These are phyloP conservation scores for Chymomyza procnemis DNA, from an alignment of 2,888 invertebrate species.

Conservation along the genomic window DNA sequence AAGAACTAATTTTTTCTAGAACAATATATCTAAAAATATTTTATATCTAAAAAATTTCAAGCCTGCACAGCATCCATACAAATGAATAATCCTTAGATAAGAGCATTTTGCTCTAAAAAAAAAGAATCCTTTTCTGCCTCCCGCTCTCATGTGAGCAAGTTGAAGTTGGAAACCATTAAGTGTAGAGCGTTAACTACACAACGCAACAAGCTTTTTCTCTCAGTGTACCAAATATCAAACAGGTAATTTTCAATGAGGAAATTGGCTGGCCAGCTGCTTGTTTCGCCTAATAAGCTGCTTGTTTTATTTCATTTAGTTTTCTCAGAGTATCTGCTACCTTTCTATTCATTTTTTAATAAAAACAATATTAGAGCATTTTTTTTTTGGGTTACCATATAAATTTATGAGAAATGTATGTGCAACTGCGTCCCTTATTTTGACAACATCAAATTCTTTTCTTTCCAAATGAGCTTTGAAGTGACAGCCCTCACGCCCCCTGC, in stretches of 20 bases:
- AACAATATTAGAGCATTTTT: neutral
- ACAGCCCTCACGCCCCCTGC: neutral
- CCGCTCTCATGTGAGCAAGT: too few species aligned
- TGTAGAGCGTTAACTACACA: too few species aligned
- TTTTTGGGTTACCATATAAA: neutral
- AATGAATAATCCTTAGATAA: too few species aligned
- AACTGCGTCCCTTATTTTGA: too few species aligned
- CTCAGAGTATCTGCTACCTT: constrained; percentile 16
- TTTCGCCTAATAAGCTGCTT: constrained; percentile 4
- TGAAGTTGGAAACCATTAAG: too few species aligned
- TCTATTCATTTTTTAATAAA: neutral
- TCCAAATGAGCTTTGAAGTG: neutral
- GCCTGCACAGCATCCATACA: too few species aligned
- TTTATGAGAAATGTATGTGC: constrained; percentile 2
- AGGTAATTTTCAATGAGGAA: constrained; percentile 2
- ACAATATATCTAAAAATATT: too few species aligned
- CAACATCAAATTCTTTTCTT: constrained; percentile 10
- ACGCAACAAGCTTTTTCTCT: too few species aligned
- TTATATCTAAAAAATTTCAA: too few species aligned
- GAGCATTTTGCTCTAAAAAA: too few species aligned
- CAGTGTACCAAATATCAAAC: neutral
- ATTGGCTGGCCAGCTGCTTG: neutral
- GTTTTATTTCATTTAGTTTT: neutral
- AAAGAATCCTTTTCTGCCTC: too few species aligned
- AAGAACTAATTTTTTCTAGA: too few species aligned